Conservation (phyloP, 1,140 invertebrate species). For the Drosophila hydei region DNA sequence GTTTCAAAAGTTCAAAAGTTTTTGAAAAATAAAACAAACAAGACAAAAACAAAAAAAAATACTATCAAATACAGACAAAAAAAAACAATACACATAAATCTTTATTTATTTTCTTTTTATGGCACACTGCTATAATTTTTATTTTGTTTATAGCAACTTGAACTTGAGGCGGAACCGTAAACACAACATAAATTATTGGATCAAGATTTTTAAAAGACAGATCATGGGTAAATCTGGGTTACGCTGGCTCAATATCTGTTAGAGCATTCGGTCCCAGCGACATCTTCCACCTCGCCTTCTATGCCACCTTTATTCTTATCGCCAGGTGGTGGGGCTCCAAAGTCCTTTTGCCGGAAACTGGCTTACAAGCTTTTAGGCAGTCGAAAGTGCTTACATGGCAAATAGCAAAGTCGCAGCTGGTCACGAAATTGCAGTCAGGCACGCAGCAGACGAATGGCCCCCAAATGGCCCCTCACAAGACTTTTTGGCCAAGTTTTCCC, state of each 20-base stretch:
- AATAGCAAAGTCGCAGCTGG: conserved; percentile 33
- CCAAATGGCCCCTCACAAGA: conserved; percentile 21
- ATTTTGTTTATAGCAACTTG: conserved; percentile 31
- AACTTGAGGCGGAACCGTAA: neutral
- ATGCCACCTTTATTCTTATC: neutral
- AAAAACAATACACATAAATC: conserved; percentile 51
- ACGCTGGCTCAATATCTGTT: neutral
- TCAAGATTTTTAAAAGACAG: conserved; percentile 28
- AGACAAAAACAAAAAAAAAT: conserved; percentile 48
- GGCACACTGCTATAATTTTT: conserved; percentile 29
- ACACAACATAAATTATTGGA: conserved; percentile 44
- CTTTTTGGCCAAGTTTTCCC: conserved; percentile 75
- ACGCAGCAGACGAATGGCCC: conserved; percentile 54
- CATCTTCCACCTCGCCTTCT: neutral
- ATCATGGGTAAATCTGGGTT: conserved; percentile 5
- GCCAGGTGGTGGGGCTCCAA: conserved; percentile 19
- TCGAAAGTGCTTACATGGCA: conserved; percentile 76
- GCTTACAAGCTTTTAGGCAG: conserved; percentile 82
- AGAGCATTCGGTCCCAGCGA: neutral
- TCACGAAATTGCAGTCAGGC: conserved; percentile 76
- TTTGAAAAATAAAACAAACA: conserved; percentile 72
- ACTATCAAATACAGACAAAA: conserved; percentile 55
- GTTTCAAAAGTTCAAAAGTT: conserved; percentile 73
- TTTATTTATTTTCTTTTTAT: conserved; percentile 47
- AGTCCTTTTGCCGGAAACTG: conserved; percentile 71